Conservation (phyloP, 2,113 vertebrate genomes). For the Esox niger region DNA sequence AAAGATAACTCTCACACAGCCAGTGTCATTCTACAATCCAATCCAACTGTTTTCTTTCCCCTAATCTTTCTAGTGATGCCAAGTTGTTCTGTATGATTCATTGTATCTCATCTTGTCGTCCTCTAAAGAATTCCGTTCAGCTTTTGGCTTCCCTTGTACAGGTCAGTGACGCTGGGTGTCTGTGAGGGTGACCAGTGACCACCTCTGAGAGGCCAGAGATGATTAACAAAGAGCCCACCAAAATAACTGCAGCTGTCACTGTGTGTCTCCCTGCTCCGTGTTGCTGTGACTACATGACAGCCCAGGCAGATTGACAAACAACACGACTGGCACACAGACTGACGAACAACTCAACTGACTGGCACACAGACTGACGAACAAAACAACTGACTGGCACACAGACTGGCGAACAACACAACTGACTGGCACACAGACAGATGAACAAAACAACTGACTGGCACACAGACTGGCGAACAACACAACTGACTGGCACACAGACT, state of each 20-base stretch:
- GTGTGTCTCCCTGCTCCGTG: slow-evolving; percentile 31
- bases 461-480: too few relatives aligned
- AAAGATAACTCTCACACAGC: neutral
- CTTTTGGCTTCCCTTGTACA: neutral
- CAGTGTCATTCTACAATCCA: neutral
- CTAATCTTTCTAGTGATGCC: neutral
- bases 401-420: too few relatives aligned
- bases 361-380: slow-evolving; percentile 18
- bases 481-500: too few relatives aligned
- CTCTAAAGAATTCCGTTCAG: neutral
- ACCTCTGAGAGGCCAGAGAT: slow-evolving; percentile 34
- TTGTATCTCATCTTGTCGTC: neutral
- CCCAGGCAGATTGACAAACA: neutral
- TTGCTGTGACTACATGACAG: slow-evolving; percentile 35
- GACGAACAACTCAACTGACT: neutral
- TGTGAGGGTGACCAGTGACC: slow-evolving; percentile 14
- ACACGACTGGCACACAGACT: slow-evolving; percentile 16
- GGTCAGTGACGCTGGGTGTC: slow-evolving; percentile 5
- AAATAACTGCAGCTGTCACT: slow-evolving; percentile 73
- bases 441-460: too few relatives aligned
- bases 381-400: slow-evolving; percentile 5
- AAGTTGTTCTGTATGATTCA: neutral
- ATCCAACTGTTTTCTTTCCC: neutral
- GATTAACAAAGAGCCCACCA: slow-evolving; percentile 51
- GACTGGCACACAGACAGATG: too few relatives aligned